Evolutionary conservation across 2,797 vertebrate genomes (phyloP), one percentile per base, ranked within the genome.

Genomic region (Acanthopagrus latus): DNA sequence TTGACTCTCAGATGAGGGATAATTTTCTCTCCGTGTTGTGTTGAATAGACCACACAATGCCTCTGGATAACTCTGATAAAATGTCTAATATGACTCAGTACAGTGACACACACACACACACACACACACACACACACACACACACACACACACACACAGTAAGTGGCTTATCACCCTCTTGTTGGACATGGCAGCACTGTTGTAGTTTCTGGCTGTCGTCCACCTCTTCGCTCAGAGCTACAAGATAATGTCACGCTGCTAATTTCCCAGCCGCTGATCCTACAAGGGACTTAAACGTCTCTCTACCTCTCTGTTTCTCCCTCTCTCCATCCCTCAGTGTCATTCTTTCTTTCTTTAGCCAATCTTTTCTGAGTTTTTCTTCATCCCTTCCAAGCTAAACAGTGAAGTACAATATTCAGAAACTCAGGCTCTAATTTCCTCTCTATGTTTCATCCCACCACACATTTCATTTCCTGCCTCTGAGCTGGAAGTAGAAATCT

Each of bases 201-300:
- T 81, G 78, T 60, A 74, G 73, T 63, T 73, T n/a, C 82, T 89
- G 86, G 87, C 82, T 1, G 33, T 2, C 56, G 18, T 81, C 83
- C 88, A 79, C 72, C 16, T 74, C 83, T 60, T 80, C 54, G 50
- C 82, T 89, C 82, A 75, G 59, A 71, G 85, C 80, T 71, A 87
- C 81, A 50, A 86, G 84, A 91, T 88, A 89, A 92, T 84, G 86
- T 89, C 89, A 92, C 63, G 17, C 78, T 47, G 62, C 54, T 83
- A 77, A 89, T 82, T 89, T 86, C 85, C 75, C 78, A 82, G 71
- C 81, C 44, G 54, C 59, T 77, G 77, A 80, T 76, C 65, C 69
- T 65, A 52, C 46, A 25, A 46, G 59, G 5, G 52, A 21, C 51
- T 64, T n/a, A 33, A 59, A 52, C 13, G 48, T 33, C 56, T 46